Evolutionary conservation across 2,797 vertebrate genomes (phyloP).

Genomic region (Linurgus olivaceus): DNA sequence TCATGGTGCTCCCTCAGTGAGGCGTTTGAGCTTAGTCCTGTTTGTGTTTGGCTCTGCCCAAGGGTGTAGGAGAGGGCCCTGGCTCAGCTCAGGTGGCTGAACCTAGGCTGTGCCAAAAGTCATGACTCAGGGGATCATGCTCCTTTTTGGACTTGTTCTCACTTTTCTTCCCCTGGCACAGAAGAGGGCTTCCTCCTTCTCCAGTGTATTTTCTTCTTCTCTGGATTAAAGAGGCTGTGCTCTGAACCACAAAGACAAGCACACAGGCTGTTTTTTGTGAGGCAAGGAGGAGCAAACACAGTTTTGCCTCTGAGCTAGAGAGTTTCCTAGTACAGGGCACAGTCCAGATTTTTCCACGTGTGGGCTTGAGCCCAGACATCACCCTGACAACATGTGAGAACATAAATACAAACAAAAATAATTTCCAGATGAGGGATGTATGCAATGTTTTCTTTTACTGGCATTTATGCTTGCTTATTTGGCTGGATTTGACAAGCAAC

Average conservation of each 20-base stretch:
- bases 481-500: slow-evolving; percentile 24
- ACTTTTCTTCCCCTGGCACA: neutral
- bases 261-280: neutral
- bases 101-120: neutral
- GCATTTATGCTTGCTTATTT: slow-evolving; percentile 59
- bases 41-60: neutral
- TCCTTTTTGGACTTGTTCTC: neutral
- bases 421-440: slow-evolving; percentile 66
- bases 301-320: slow-evolving; percentile 29
- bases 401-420: slow-evolving; percentile 73
- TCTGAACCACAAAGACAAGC: neutral
- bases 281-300: neutral
- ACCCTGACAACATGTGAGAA: slow-evolving; percentile 65
- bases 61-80: neutral
- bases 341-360: slow-evolving; percentile 47
- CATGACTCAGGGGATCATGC: rapidly evolving
- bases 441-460: slow-evolving; percentile 68
- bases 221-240: neutral
- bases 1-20: neutral
- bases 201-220: neutral
- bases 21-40: neutral
- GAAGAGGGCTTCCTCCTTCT: neutral
- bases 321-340: slow-evolving; percentile 31
- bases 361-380: slow-evolving; percentile 57
- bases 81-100: neutral